phyloP scores from a whole-genome alignment of 2,888 invertebrate genomes.

The Tipula confusa region DNA sequence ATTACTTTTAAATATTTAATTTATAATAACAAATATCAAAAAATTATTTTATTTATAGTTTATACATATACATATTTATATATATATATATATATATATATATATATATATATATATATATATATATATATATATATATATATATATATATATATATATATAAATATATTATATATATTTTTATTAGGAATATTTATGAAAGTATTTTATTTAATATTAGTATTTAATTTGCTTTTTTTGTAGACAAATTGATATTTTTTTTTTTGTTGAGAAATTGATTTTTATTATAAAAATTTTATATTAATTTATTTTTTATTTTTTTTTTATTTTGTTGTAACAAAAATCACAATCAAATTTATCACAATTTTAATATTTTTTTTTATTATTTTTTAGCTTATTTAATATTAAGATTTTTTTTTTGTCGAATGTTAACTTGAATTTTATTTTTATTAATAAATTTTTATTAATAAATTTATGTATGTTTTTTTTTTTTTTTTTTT shows the following conservation, averaged over 20 bases:
- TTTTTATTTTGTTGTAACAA: conserved; percentile 21
- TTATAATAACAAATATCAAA: conserved; percentile 25
- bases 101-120: not conserved
- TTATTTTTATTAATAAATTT: not conserved
- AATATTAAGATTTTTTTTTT: not conserved
- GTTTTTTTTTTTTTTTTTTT: not conserved
- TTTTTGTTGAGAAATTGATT: not conserved
- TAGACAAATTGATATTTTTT: not conserved
- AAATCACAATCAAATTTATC: conserved; percentile 25
- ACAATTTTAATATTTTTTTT: not conserved
- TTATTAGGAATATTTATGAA: conserved; percentile 20
- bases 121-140: too few relatives aligned
- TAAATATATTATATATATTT: not conserved
- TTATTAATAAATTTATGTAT: not conserved
- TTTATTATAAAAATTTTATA: not conserved
- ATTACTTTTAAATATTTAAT: not conserved
- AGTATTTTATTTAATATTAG: not conserved
- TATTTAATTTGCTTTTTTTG: not conserved
- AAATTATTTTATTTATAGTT: not conserved
- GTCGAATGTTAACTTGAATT: conserved; percentile 25
- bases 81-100: too few relatives aligned
- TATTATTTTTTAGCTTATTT: not conserved
- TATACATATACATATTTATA: too few relatives aligned
- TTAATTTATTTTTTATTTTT: not conserved
- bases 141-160: too few relatives aligned